Evolutionary conservation across 2,113 vertebrate genomes (phyloP).

Genomic region (Cathartes aura): DNA sequence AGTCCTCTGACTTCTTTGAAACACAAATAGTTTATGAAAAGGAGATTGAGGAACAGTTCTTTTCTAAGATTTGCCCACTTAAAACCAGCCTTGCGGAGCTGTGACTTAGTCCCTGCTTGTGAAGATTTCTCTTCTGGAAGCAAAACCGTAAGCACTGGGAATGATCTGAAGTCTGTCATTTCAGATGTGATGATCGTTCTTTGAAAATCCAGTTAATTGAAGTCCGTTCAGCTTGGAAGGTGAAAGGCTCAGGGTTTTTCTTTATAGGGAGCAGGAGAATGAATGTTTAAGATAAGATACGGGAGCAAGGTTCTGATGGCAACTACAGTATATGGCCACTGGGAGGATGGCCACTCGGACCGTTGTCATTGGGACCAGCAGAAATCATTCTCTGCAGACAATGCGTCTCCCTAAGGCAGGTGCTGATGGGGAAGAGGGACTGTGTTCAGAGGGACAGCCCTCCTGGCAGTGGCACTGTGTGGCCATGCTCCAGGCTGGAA

Average conservation of each 20-base stretch:
- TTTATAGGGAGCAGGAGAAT: background rate
- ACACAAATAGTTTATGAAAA: background rate
- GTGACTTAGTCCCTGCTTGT: background rate
- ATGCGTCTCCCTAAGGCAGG: background rate
- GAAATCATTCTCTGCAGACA: background rate
- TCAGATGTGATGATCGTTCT: background rate
- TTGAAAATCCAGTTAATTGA: background rate
- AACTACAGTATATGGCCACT: background rate
- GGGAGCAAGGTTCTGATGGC: background rate
- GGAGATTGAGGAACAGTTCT: background rate
- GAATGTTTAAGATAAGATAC: background rate
- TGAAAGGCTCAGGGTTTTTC: background rate
- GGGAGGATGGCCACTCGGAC: background rate
- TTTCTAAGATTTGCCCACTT: background rate
- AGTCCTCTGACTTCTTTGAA: background rate
- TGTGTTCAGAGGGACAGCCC: background rate
- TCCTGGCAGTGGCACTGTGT: background rate
- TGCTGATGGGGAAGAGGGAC: background rate
- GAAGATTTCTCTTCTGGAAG: background rate
- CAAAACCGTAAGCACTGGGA: background rate
- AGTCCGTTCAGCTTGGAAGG: background rate
- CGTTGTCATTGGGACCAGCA: background rate
- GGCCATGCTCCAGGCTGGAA: background rate
- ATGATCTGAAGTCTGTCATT: background rate
- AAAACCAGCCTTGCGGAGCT: background rate